Base-by-base conservation (phyloP, 1,140 invertebrate species). In the Pemphigus obesinymphae region DNA sequence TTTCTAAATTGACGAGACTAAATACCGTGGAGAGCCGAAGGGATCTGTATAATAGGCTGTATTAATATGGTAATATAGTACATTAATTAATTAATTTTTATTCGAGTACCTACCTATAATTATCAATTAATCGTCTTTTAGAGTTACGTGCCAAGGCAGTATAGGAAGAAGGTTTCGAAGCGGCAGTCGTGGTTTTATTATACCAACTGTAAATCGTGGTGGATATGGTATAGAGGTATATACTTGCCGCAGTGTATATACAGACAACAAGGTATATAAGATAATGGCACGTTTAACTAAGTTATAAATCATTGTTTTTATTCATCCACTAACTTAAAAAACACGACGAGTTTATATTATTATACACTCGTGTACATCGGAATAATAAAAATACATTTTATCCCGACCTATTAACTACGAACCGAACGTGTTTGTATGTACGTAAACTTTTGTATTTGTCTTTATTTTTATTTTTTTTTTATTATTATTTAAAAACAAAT, bases 301-400 rank as follows among this genome's bases (percentile, higher is more conserved):
- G 10, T 40, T 68, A 68, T 68, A 68, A 68, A 68, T 68, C 63
- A 37, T 68, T 37, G 34, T 68, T 68, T 68, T 68, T 68, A 68
- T 37, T 68, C n/a, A 34, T 68, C 34, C n/a, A 66, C 63, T n/a
- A 40, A 37, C 34, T 68, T 6, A 68, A n/a, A n/a, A n/a, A 68
- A 68, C 63, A 68, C 29, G 63, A 13, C 63, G 34, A 68, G 34
- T 68, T 68, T 68, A 68, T 66, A n/a, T n/a, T n/a, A n/a, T n/a
- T n/a, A n/a, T n/a, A n/a, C n/a, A 68, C 34, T 68, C 20, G 63
- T 37, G 34, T 68, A 40, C n/a, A n/a, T 68, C 10, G 10, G 63
- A 68, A 68, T 68, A 68, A 68, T 68, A 68, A 68, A 66, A 68
- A 40, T 68, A 68, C 3, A 37, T 68, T 68, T 68, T 23, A 68